A percentile compares a stretch with the other conserved stretches of the same genome.
Conservation (phyloP, 2,797 vertebrate genomes). For the Xenopus petersii region DNA sequence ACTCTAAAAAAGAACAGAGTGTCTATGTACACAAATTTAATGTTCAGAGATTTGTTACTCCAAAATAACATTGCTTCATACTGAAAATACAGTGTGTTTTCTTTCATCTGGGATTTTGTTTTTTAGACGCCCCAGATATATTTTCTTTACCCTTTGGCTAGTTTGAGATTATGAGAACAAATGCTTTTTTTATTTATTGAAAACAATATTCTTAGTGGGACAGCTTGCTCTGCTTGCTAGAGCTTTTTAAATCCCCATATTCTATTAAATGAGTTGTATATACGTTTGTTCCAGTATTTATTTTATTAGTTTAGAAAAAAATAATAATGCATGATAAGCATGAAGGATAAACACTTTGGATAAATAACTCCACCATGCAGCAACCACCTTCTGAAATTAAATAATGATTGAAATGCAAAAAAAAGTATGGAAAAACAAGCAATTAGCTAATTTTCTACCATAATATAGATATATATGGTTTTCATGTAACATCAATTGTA, state of each 20-base stretch:
- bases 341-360: too few relatives aligned
- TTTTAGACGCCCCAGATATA: slow-evolving; percentile 7
- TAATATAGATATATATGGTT: too few relatives aligned
- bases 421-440: too few relatives aligned
- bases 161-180: background rate
- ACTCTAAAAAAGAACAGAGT: background rate
- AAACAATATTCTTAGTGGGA: background rate
- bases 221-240: background rate
- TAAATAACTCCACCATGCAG: too few relatives aligned
- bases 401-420: too few relatives aligned
- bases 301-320: background rate
- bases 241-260: background rate
- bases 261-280: background rate
- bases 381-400: too few relatives aligned
- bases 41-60: background rate
- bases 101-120: slow-evolving; percentile 14
- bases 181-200: slow-evolving; percentile 1
- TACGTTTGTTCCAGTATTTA: background rate
- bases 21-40: background rate
- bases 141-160: slow-evolving; percentile 5
- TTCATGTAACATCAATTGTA: too few relatives aligned
- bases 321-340: too few relatives aligned
- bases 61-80: slow-evolving; percentile 3
- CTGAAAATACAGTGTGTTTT: slow-evolving; percentile 18
- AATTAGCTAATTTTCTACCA: too few relatives aligned